Evolutionary conservation across 2,888 invertebrate species (phyloP).

Genomic region (Tribolium freemani): DNA sequence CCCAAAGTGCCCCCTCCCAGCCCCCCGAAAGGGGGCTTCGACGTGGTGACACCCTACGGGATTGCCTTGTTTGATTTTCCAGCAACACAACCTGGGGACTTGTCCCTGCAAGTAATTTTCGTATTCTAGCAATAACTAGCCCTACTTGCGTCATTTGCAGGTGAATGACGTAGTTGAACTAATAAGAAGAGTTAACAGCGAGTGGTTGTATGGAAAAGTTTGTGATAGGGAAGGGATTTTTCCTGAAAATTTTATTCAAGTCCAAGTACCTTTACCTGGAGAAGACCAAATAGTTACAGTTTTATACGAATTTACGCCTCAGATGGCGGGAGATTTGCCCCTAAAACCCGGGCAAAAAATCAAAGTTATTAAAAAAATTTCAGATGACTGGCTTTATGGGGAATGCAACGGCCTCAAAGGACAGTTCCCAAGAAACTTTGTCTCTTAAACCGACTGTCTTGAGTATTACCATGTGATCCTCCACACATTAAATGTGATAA

Average conservation of each 20-base stretch:
- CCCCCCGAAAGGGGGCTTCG: conserved; percentile 72
- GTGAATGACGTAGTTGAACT: conserved; percentile 81
- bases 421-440: conserved; percentile 85
- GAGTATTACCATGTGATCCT: conserved; percentile 46
- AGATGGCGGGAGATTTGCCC: conserved; percentile 58
- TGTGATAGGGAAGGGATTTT: conserved; percentile 81
- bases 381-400: conserved; percentile 85
- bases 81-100: conserved; percentile 82
- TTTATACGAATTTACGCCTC: conserved; percentile 81
- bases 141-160: conserved; percentile 66
- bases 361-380: conserved; percentile 77
- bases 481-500: conserved; percentile 52
- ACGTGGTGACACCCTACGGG: conserved; percentile 76
- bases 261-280: conserved; percentile 78
- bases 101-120: conserved; percentile 80
- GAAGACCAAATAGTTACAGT: conserved; percentile 72
- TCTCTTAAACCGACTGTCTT: conserved; percentile 61
- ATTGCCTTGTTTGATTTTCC: conserved; percentile 85
- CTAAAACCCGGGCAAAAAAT: conserved; percentile 69
- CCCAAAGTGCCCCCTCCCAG: conserved; percentile 84
- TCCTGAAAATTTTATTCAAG: conserved; percentile 83
- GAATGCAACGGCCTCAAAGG: conserved; percentile 77
- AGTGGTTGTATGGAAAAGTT: conserved; percentile 85
- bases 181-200: conserved; percentile 78
- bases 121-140: neutral